A percentile compares a stretch with the other conserved stretches of the same genome.
These are phyloP conservation scores for Xenopus laevis DNA, from an alignment of 2,113 vertebrate genomes.

Conservation along the genomic window DNA sequence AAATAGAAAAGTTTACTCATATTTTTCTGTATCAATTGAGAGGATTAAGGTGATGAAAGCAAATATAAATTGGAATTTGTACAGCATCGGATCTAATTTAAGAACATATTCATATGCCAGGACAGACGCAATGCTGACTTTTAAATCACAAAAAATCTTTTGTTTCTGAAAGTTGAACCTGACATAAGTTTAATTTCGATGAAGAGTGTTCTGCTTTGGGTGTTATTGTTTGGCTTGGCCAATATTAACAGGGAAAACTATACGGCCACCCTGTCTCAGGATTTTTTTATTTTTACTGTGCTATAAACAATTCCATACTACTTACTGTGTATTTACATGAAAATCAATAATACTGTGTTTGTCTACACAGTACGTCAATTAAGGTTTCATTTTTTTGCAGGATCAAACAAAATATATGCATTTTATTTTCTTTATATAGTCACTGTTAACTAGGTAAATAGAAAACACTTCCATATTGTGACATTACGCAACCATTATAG, in stretches of 20 bases:
- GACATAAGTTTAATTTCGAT: conserved; percentile 70
- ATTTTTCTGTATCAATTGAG: conserved; percentile 57
- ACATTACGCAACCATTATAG: conserved; percentile 41
- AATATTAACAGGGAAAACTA: conserved; percentile 59
- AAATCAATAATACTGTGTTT: no score
- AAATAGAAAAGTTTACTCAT: conserved; percentile 59
- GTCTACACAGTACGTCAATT: conserved; percentile 44
- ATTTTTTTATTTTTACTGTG: conserved; percentile 54
- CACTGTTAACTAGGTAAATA: conserved; percentile 64
- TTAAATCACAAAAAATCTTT: conserved; percentile 74
- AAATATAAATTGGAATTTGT: conserved; percentile 65
- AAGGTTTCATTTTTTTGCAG: conserved; percentile 54
- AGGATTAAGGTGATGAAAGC: conserved; percentile 69
- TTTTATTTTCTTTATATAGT: conserved; percentile 58
- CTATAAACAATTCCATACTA: conserved; percentile 42
- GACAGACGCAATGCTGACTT: conserved; percentile 57
- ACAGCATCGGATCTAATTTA: conserved; percentile 69
- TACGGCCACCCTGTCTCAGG: conserved; percentile 56
- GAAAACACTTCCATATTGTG: conserved; percentile 58
- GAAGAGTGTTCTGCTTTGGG: conserved; percentile 76
- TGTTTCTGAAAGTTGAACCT: conserved; percentile 66
- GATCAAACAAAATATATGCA: conserved; percentile 57
- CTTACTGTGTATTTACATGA: no score
- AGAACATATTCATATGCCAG: conserved; percentile 68
- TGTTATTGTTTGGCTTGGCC: conserved; percentile 78